Base-by-base conservation (phyloP, 2,888 invertebrate species). In the Panopea generosa region DNA sequence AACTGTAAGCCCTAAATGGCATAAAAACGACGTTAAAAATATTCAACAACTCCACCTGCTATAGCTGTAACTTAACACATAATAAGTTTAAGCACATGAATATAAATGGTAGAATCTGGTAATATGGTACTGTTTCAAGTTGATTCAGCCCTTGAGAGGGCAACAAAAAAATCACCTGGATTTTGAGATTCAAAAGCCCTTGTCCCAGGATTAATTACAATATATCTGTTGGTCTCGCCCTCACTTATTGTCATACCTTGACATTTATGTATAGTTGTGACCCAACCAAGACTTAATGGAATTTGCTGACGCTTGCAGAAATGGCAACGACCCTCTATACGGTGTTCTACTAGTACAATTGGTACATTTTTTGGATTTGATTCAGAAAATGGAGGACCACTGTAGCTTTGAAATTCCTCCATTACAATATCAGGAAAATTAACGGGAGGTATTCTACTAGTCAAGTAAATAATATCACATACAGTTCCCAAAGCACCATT, bases 401-500 rank as follows among this genome's bases (percentile, higher is more conserved):
- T 57, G 29, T 76, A 69, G 11, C 56, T 71, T 9, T 16, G 22
- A 53, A 80, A 82, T 14, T 77, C 55, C 1, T 84, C 82, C 69
- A 82, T 77, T 2, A 83, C 75, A 27, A 75, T 77, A 57, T 60
- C 55, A n/a, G 82, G 77, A 20, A 73, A 50, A n/a, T 59, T 38
- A 14, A 57, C 59, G 16, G 18, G n/a, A 47, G 72, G 74, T 24
- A 18, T 60, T 24, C 38, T 56, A 22, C 61, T 74, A 52, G 53
- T 9, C 2, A 61, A 47, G 26, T 83, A 83, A 7, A 83, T 24
- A 20, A 82, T 63, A 49, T 6, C 66, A 0, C 78, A n/a, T n/a
- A n/a, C n/a, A n/a, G n/a, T n/a, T n/a, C n/a, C 83, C 22, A 62
- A 24, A 3, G 76, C 47, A 22, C 78, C 78, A 79, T 83, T 83